Evolutionary conservation across 2,888 invertebrate genomes (phyloP).

Genomic region (Apoda limacodes): DNA sequence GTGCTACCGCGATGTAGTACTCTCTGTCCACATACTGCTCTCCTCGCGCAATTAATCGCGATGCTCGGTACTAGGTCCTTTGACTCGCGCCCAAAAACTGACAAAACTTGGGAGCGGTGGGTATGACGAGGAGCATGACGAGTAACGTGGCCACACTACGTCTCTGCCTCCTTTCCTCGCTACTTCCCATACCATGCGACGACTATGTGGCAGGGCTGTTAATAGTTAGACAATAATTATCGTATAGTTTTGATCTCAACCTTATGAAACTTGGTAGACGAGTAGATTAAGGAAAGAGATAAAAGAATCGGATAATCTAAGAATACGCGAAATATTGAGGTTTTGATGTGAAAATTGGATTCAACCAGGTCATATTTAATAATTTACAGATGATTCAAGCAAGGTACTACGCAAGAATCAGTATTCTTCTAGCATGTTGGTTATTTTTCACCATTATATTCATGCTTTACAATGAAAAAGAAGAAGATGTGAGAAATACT

Average conservation of each 20-base stretch:
- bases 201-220: too few species aligned
- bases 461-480: constrained; percentile 76
- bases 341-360: too few species aligned
- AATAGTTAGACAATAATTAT: constrained; percentile 12
- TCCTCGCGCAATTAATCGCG: too few species aligned
- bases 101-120: too few species aligned
- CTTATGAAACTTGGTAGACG: constrained; percentile 25
- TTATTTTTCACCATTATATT: constrained; percentile 75
- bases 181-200: too few species aligned
- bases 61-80: too few species aligned
- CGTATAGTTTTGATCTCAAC: constrained; percentile 14
- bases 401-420: constrained; percentile 61
- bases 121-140: too few species aligned
- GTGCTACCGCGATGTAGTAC: too few species aligned
- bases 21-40: too few species aligned
- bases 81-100: too few species aligned
- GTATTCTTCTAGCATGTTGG: constrained; percentile 73
- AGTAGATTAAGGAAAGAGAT: constrained; percentile 17
- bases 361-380: not conserved
- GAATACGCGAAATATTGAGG: constrained; percentile 3
- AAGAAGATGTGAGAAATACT: constrained; percentile 71
- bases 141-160: too few species aligned
- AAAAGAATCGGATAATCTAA: constrained; percentile 25
- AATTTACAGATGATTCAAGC: constrained; percentile 34
- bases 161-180: too few species aligned